A percentile compares a stretch with the other conserved stretches of the same genome.
Conservation (phyloP, 2,888 invertebrate species). For the Calameuta filiformis region DNA sequence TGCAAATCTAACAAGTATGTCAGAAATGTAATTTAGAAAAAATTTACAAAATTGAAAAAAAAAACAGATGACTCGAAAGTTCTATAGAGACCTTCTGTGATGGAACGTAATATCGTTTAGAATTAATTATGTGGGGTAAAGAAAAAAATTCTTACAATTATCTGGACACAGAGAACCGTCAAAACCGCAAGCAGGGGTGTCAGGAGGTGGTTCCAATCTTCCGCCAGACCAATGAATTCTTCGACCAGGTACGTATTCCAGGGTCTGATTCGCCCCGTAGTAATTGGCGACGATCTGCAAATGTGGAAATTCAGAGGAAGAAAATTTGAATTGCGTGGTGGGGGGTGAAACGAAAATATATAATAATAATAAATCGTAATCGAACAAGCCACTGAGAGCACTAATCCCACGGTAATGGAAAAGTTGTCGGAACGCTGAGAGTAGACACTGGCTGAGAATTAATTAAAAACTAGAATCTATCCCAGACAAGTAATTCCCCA, state of each 20-base stretch:
- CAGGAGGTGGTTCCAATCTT: slow-evolving; percentile 80
- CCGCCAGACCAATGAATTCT: slow-evolving; percentile 91
- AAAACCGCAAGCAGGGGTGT: slow-evolving; percentile 93
- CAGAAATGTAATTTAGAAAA: neutral
- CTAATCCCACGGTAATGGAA: too few species aligned
- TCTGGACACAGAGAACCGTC: slow-evolving; percentile 91
- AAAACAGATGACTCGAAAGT: neutral
- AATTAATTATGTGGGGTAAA: neutral
- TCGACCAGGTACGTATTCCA: slow-evolving; percentile 78
- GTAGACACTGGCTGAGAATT: too few species aligned
- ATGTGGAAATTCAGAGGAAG: neutral
- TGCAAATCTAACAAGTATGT: too few species aligned
- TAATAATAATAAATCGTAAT: too few species aligned
- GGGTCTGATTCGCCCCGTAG: slow-evolving; percentile 80
- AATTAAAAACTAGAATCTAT: too few species aligned
- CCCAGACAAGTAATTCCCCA: too few species aligned
- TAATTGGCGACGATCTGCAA: slow-evolving; percentile 91
- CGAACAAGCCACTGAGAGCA: too few species aligned
- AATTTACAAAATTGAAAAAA: neutral
- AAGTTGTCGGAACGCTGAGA: too few species aligned
- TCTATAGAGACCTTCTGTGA: too few species aligned
- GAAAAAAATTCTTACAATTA: slow-evolving; percentile 72
- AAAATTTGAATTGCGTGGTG: neutral
- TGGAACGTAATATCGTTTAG: too few species aligned
- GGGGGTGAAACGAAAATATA: too few species aligned